A percentile compares a stretch with the other conserved stretches of the same genome.
phyloP scores from a whole-genome alignment of 2,797 vertebrate genomes.

The Paramormyrops hopkinsi region DNA sequence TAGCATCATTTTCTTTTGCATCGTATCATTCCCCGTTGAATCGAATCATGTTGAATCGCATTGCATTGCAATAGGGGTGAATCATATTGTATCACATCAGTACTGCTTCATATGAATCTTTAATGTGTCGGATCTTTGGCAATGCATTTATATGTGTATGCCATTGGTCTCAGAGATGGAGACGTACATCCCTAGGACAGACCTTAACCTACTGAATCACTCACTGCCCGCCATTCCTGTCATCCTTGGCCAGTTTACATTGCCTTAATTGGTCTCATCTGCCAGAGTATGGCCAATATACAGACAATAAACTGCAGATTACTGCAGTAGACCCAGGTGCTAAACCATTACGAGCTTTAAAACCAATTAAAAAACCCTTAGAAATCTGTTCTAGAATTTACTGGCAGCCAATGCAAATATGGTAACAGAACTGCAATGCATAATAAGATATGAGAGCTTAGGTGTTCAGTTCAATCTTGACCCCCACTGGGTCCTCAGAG shows the following conservation, averaged over 20 bases:
- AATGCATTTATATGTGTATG: neutral
- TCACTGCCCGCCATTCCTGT: neutral
- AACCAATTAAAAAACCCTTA: neutral
- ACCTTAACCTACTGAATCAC: neutral
- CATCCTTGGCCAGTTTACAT: neutral
- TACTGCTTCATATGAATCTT: neutral
- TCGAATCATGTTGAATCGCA: neutral
- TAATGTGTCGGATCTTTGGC: neutral
- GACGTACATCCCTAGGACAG: neutral
- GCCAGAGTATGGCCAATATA: neutral
- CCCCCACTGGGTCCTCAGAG: neutral
- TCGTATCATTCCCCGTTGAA: neutral
- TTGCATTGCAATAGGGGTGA: neutral
- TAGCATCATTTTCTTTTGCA: neutral
- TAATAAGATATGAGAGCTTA: neutral
- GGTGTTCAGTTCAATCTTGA: neutral
- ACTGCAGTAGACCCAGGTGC: neutral
- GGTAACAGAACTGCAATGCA: neutral
- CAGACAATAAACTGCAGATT: slow-evolving; percentile 16
- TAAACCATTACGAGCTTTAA: neutral
- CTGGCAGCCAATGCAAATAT: neutral
- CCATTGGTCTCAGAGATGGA: neutral
- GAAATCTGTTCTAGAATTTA: neutral
- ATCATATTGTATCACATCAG: neutral
- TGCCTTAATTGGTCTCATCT: slow-evolving; percentile 20